Conservation (phyloP, 2,797 vertebrate genomes). For the Mormyrops boulengeri region DNA sequence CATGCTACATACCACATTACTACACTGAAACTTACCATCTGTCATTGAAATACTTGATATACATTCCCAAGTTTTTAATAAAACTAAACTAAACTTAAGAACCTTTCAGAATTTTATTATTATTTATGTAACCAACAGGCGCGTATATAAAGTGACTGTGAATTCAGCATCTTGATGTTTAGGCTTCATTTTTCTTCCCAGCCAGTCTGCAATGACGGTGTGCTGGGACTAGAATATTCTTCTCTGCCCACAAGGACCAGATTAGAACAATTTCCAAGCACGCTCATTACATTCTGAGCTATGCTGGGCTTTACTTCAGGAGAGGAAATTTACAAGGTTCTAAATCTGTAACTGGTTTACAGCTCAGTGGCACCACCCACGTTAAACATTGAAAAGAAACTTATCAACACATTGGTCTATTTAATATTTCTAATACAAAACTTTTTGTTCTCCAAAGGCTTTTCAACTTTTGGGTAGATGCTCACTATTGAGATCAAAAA, state of each 20-base stretch:
- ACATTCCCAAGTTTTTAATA: neutral
- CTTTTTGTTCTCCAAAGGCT: neutral
- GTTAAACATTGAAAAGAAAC: neutral
- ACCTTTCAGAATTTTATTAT: neutral
- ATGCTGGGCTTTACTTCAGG: conserved; percentile 3
- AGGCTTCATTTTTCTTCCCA: neutral
- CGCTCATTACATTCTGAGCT: neutral
- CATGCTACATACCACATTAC: neutral
- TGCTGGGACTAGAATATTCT: neutral
- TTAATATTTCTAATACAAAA: neutral
- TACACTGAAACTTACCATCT: neutral
- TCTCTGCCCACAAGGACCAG: conserved; percentile 3
- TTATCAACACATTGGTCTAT: neutral
- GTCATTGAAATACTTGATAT: neutral
- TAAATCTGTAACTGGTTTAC: conserved; percentile 8
- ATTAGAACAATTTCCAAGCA: neutral
- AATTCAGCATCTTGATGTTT: neutral
- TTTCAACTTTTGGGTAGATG: neutral
- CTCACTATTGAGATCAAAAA: neutral
- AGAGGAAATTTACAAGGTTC: conserved; percentile 11
- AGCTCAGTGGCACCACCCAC: neutral
- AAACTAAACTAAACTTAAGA: neutral
- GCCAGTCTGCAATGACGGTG: neutral
- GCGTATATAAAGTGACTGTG: neutral
- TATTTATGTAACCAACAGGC: neutral